A percentile compares a stretch with the other conserved stretches of the same genome.
phyloP scores from a whole-genome alignment of 2,888 invertebrate genomes.

The Protula sp. region DNA sequence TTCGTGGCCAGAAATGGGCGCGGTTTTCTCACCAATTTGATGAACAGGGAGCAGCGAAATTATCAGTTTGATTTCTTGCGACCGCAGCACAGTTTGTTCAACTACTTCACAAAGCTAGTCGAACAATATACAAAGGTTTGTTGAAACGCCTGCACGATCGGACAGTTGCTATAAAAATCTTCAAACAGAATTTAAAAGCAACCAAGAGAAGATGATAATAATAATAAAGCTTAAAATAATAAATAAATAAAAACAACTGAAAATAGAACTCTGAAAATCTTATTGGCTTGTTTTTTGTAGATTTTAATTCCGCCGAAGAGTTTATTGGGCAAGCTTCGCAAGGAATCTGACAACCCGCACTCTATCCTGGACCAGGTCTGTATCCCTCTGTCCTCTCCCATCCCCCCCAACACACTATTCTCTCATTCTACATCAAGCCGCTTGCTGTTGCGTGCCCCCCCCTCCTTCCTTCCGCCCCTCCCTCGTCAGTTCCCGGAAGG shows the following conservation, averaged over 20 bases:
- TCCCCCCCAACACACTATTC: too few species aligned
- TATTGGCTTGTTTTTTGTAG: too few species aligned
- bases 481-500: too few species aligned
- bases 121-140: slow-evolving; percentile 94
- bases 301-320: slow-evolving; percentile 91
- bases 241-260: too few species aligned
- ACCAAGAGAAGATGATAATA: too few species aligned
- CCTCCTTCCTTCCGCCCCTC: too few species aligned
- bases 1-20: slow-evolving; percentile 98
- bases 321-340: slow-evolving; percentile 67
- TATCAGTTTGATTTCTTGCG: slow-evolving; percentile 98
- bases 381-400: too few species aligned
- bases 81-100: slow-evolving; percentile 96
- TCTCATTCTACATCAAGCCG: too few species aligned
- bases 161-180: neutral
- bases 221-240: too few species aligned
- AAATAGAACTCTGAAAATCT: too few species aligned
- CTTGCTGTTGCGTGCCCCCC: too few species aligned
- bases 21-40: slow-evolving; percentile 93
- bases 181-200: too few species aligned
- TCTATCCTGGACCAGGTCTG: slow-evolving; percentile 69
- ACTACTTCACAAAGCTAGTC: slow-evolving; percentile 93
- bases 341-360: slow-evolving; percentile 68
- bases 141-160: neutral
- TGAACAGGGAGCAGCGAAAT: slow-evolving; percentile 96